Conservation (phyloP, 2,797 vertebrate genomes). For the Anguilla obscura region DNA sequence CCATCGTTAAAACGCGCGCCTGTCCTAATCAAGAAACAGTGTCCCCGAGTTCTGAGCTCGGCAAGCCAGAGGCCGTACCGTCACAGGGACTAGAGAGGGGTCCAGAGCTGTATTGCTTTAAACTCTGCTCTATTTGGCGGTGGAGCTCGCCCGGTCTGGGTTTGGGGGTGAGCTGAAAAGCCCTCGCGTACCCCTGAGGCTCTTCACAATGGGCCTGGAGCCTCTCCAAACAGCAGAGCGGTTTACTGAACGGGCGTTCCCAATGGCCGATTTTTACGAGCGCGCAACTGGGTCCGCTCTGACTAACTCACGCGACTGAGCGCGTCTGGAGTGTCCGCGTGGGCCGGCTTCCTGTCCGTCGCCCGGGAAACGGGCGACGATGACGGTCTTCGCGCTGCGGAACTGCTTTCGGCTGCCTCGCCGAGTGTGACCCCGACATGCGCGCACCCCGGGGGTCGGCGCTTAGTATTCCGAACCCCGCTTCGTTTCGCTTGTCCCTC, state of each 20-base stretch:
- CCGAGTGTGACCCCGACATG: not conserved
- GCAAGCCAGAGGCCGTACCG: not conserved
- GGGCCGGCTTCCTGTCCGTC: not conserved
- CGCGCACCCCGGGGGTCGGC: not conserved
- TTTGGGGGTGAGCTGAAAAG: not conserved
- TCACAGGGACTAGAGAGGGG: constrained; percentile 6
- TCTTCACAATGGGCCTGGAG: not conserved
- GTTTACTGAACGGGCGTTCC: not conserved
- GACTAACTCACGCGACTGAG: not conserved
- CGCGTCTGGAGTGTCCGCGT: not conserved
- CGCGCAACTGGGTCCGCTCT: not conserved
- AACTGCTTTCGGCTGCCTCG: not conserved
- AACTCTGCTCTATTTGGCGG: not conserved
- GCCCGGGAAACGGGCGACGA: not conserved
- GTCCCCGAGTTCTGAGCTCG: not conserved
- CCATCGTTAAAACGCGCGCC: not conserved
- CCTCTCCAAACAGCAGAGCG: not conserved
- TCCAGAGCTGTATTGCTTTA: not conserved
- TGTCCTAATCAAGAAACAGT: not conserved
- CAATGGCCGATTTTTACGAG: not conserved
- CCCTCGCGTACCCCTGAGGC: not conserved
- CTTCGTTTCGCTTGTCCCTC: not conserved
- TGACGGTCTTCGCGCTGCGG: not conserved
- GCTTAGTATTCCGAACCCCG: not conserved
- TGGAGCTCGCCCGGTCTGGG: not conserved